These are phyloP conservation scores for Muraenolepis orangiensis DNA, from an alignment of 2,797 vertebrate species.

Conservation along the genomic window DNA sequence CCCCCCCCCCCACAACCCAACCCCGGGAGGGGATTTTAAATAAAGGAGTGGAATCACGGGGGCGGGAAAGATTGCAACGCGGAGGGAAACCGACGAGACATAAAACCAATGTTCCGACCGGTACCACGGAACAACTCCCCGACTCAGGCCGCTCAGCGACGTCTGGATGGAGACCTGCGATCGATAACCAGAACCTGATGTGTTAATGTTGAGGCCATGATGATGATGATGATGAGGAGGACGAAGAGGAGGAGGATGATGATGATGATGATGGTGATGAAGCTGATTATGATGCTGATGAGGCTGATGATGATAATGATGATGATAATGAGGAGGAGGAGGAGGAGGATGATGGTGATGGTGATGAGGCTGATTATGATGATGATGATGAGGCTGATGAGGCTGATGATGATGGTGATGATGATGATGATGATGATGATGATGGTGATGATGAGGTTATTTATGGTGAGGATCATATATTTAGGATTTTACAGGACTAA, in stretches of 20 bases:
- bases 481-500: not conserved
- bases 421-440: not conserved
- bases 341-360: too few relatives aligned
- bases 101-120: too few relatives aligned
- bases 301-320: too few relatives aligned
- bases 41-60: not conserved
- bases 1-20: too few relatives aligned
- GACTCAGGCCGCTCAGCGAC: not conserved
- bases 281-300: too few relatives aligned
- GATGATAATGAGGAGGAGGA: too few relatives aligned
- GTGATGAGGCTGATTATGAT: too few relatives aligned
- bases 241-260: too few relatives aligned
- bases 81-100: not conserved
- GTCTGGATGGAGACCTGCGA: not conserved
- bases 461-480: too few relatives aligned
- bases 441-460: not conserved
- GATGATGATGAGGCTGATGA: not conserved
- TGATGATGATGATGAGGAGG: too few relatives aligned
- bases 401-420: not conserved
- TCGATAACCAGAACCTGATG: not conserved
- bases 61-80: not conserved
- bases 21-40: not conserved
- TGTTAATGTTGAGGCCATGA: not conserved
- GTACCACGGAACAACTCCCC: not conserved
- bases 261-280: too few relatives aligned